Conservation (phyloP, 1,140 invertebrate genomes). For the Heterodera carotae region DNA sequence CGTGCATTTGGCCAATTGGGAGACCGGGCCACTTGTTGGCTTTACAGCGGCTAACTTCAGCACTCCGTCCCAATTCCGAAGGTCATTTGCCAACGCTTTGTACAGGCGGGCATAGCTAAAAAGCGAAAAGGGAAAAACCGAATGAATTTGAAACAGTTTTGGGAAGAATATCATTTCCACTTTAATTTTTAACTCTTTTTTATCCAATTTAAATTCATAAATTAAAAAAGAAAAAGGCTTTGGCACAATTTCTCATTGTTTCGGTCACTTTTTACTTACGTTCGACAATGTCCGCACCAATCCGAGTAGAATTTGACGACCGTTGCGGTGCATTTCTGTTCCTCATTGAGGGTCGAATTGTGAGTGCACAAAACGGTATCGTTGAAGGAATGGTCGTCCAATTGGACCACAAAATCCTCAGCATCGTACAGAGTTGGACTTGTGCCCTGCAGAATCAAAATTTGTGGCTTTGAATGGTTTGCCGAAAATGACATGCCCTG, state of each 20-base stretch:
- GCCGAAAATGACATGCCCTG: neutral
- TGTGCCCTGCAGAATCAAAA: slow-evolving; percentile 43
- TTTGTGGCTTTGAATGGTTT: neutral
- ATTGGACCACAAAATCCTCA: slow-evolving; percentile 55
- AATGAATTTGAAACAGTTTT: no score
- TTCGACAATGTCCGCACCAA: slow-evolving; percentile 64
- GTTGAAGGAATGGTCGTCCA: slow-evolving; percentile 63
- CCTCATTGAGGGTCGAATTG: neutral
- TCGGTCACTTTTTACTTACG: slow-evolving; percentile 49
- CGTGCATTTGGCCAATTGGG: neutral
- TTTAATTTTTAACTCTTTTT: no score
- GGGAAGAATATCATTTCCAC: no score
- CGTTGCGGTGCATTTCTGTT: slow-evolving; percentile 11
- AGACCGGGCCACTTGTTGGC: neutral
- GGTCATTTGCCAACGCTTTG: slow-evolving; percentile 54
- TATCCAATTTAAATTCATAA: neutral
- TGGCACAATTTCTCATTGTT: neutral
- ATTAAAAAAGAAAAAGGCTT: neutral
- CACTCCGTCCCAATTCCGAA: slow-evolving; percentile 54
- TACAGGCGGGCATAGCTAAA: slow-evolving; percentile 43
- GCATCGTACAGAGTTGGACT: slow-evolving; percentile 64
- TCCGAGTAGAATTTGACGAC: slow-evolving; percentile 61
- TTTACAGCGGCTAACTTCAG: slow-evolving; percentile 54
- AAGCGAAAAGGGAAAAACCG: slow-evolving; percentile 49
- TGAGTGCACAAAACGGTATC: slow-evolving; percentile 59